Percentiles rank a stretch among this genome's conserved stretches.
Evolutionary conservation across 64 coral and sea anemone genomes (phyloP).

Genomic region (Porites lutea): DNA sequence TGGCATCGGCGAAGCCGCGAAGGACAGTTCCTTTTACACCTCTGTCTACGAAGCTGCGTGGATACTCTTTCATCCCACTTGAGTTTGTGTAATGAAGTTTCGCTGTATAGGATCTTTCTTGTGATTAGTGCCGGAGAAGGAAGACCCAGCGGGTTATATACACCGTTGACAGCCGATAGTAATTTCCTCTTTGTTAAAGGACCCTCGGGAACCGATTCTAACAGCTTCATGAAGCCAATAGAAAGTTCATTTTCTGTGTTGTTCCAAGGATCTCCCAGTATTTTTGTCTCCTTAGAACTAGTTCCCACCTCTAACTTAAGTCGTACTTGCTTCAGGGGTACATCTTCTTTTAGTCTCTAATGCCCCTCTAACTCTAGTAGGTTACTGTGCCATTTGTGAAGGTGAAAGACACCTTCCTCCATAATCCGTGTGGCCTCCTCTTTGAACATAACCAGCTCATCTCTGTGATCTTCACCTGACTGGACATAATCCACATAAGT

Average conservation of each 20-base stretch:
- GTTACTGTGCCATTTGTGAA: background rate
- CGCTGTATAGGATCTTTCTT: conserved; percentile 74
- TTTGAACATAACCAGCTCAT: background rate
- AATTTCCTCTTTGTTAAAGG: conserved; percentile 76
- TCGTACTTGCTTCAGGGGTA: too few species aligned
- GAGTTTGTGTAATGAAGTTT: conserved; percentile 48
- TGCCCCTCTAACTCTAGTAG: background rate
- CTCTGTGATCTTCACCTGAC: background rate
- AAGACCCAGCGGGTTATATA: conserved; percentile 68
- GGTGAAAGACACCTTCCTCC: background rate
- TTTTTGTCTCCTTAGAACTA: background rate
- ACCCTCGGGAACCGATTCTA: conserved; percentile 39
- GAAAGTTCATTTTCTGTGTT: conserved; percentile 21
- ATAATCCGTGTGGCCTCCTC: background rate
- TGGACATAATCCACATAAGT: too few species aligned
- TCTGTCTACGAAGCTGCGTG: conserved; percentile 48
- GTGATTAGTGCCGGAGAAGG: conserved; percentile 55
- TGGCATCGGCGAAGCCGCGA: conserved; percentile 84
- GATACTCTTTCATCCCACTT: conserved; percentile 78
- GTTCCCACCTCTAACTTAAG: too few species aligned
- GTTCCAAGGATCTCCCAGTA: conserved; percentile 16
- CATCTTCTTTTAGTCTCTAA: too few species aligned
- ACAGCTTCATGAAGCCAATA: background rate
- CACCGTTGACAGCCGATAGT: conserved; percentile 59
- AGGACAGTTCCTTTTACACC: conserved; percentile 25